Conservation (phyloP, 1,140 invertebrate species). For the Zaprionus inermis region DNA sequence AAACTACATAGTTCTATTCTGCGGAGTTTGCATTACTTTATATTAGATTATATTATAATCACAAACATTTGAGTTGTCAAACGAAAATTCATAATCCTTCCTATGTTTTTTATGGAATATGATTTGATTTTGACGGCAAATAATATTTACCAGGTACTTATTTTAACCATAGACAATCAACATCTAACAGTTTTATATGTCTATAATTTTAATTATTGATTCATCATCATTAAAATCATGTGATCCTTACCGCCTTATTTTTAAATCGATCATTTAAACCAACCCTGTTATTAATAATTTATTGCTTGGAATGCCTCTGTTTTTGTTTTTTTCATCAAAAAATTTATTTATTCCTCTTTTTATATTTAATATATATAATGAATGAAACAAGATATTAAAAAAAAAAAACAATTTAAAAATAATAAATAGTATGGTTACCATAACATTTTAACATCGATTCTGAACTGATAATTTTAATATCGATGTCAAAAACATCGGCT, state of each 20-base stretch:
- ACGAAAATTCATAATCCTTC: not conserved
- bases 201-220: not conserved
- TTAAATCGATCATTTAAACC: not conserved
- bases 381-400: no score
- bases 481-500: constrained; percentile 3
- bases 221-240: not conserved
- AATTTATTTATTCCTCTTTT: no score
- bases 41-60: not conserved
- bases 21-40: no score
- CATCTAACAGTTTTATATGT: no score
- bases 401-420: no score
- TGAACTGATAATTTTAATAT: not conserved
- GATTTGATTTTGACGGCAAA: no score
- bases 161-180: no score
- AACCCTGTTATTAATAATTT: not conserved
- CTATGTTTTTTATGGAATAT: no score
- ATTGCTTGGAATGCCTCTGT: not conserved
- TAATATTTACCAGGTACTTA: not conserved
- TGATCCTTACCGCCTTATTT: constrained; percentile 2
- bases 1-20: not conserved
- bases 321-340: no score
- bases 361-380: not conserved
- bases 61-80: not conserved
- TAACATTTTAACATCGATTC: not conserved
- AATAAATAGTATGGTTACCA: not conserved